Evolutionary conservation across 2,797 vertebrate genomes (phyloP).

Genomic region (Rhinichthys osculus): DNA sequence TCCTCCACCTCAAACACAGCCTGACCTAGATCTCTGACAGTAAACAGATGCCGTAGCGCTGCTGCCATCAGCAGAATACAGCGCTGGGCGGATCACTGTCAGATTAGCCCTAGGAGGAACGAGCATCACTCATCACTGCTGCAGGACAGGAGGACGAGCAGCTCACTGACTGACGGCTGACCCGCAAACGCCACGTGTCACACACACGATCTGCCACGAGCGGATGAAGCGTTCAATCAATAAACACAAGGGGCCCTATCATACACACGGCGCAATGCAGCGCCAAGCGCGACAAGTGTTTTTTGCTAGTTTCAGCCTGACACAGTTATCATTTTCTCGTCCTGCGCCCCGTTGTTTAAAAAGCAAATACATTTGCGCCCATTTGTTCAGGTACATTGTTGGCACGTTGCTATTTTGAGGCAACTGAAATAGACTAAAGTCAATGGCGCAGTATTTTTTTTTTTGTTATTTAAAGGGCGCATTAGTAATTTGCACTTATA

Average conservation of each 20-base stretch:
- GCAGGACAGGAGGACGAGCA: conserved; percentile 1
- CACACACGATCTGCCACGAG: neutral
- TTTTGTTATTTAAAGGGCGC: too few relatives aligned
- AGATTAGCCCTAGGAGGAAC: conserved; percentile 76
- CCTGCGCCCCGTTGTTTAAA: too few relatives aligned
- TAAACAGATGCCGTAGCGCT: conserved; percentile 81
- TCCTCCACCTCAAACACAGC: neutral
- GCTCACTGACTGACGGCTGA: neutral
- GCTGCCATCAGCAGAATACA: conserved; percentile 83
- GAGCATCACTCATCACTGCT: conserved; percentile 39
- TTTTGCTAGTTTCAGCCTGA: too few relatives aligned
- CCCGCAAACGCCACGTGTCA: neutral
- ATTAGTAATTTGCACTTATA: too few relatives aligned
- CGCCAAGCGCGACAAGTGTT: too few relatives aligned
- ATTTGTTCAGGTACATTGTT: too few relatives aligned
- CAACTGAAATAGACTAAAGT: too few relatives aligned
- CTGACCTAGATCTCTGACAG: conserved; percentile 91
- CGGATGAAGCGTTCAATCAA: neutral
- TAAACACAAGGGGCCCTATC: neutral
- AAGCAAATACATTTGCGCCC: too few relatives aligned
- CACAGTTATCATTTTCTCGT: too few relatives aligned
- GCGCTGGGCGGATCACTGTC: conserved; percentile 84
- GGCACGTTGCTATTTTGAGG: too few relatives aligned
- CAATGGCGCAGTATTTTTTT: too few relatives aligned
- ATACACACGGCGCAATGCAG: too few relatives aligned